Base-by-base conservation (phyloP, 2,888 invertebrate species). In the Brachyptera risi region DNA sequence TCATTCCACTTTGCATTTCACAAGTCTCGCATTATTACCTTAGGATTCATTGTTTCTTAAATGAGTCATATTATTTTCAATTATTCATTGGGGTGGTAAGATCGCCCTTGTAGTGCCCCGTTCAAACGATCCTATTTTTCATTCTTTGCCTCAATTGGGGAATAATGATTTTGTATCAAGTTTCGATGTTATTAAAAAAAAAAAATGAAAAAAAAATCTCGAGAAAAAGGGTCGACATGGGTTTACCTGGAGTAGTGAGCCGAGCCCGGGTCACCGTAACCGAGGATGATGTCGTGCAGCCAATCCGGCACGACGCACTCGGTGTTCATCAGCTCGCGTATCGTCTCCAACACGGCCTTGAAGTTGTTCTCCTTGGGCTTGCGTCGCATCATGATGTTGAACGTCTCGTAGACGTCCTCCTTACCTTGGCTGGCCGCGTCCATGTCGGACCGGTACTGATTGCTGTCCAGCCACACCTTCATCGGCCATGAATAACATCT, bases 361-460 rank as follows among this genome's bases (percentile, higher is more conserved):
- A 99, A 99, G 76, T 99, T 99, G 74, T 99, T 99, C 77, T 99
- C 97, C 72, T 99, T 99, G 0, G 99, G 98, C 74, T 98, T 98
- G n/a, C 99, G 83, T 37, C 99, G 83, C 86, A 99, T 91, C 61
- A 99, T 85, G 57, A 99, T 88, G 74, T 97, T 99, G 76, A 99
- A 99, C 11, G 90, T 87, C 71, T 91, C 91, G 74, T 94, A 93
- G 0, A 92, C 87, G 73, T 93, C 92, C 78, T 92, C 92, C 67
- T 86, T 84, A 13, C 90, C 91, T 69, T 87, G 83, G 69, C 88
- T 87, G 9, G 90, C 85, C 19, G 82, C 82, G 70, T 93, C 92
- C 85, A 96, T 89, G 73, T 98, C 97, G 67, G 88, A 78, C 54
- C 92, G 83, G 73, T 99, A 99, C 76, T 99, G 99, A 79, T 99